Evolutionary conservation across 2,113 vertebrate species (phyloP), one percentile per base, ranked within the genome.

Genomic region (Brachyhypopomus occidentalis): DNA sequence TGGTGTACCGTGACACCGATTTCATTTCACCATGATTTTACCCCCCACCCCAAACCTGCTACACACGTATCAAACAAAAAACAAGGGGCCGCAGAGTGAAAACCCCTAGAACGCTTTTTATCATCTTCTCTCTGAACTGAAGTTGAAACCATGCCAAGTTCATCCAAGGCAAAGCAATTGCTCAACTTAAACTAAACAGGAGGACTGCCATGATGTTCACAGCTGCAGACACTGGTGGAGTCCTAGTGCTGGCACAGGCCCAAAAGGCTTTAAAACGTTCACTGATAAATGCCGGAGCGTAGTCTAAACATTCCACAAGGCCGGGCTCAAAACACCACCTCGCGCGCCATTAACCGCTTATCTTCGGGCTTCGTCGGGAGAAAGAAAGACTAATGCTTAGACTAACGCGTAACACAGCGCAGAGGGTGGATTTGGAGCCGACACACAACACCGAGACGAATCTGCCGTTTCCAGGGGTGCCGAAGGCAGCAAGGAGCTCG

Each of bases 391-490:
- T 52, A 52, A 52, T 11, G 45, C 41, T 48, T 48, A 48, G 41
- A 1, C 41, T 48, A 6, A 48, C 11, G 9, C 11, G 9, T 14
- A 52, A 52, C 12, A 52, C 45, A 52, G 7, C 17, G 5, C 48
- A 25, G 48, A 48, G 56, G 38, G 72, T 71, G 64, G 63, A 77
- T 70, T 64, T 62, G 55, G 36, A 82, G 36, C 60, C 60, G 79
- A 81, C 30, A 25, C 0, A 30, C 0, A 23, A 38, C 34, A 69
- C 72, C 79, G 75, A 75, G 66, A 75, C 73, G 71, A 77, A 77
- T 77, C 73, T 70, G 73, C 60, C 62, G 80, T 62, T 70, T 76
- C 69, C 63, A 62, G n/a, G 73, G 76, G 55, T 62, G 22, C 64
- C 67, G 75, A 78, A 78, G 5, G 6, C 30, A 76, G 64, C 41